Evolutionary conservation across 2,888 invertebrate species (phyloP).

Genomic region (Crematogaster levior): DNA sequence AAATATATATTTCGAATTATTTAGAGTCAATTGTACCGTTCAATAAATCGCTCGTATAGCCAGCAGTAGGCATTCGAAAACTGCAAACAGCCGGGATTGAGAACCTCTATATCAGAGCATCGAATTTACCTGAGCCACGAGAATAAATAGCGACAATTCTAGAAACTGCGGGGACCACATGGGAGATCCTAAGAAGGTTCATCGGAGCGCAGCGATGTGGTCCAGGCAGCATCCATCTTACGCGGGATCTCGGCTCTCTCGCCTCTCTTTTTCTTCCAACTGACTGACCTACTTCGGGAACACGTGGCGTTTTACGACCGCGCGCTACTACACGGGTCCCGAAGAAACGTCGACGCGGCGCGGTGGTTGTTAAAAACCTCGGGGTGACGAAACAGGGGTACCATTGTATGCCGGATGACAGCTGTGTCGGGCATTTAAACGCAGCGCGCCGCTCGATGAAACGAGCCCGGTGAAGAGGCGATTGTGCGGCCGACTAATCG

Average conservation of each 20-base stretch:
- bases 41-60: not conserved
- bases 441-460: conserved; percentile 25
- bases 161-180: conserved; percentile 21
- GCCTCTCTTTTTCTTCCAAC: conserved; percentile 41
- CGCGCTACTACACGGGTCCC: conserved; percentile 38
- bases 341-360: conserved; percentile 47
- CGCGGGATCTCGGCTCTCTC: conserved; percentile 16
- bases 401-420: conserved; percentile 66
- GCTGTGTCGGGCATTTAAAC: conserved; percentile 70
- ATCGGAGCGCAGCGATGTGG: conserved; percentile 5
- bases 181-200: conserved; percentile 6
- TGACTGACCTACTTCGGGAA: conserved; percentile 73
- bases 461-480: conserved; percentile 45
- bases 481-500: conserved; percentile 54
- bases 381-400: conserved; percentile 70
- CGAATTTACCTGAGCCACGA: conserved; percentile 21
- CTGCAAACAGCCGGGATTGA: not conserved
- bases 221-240: conserved; percentile 36
- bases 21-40: not conserved
- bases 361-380: conserved; percentile 72
- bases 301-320: conserved; percentile 76
- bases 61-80: not conserved
- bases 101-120: not conserved
- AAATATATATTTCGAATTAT: not conserved
- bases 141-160: conserved; percentile 40